These are phyloP conservation scores for Scaptodrosophila latifasciaeformis DNA, from an alignment of 2,888 invertebrate genomes.

Conservation along the genomic window DNA sequence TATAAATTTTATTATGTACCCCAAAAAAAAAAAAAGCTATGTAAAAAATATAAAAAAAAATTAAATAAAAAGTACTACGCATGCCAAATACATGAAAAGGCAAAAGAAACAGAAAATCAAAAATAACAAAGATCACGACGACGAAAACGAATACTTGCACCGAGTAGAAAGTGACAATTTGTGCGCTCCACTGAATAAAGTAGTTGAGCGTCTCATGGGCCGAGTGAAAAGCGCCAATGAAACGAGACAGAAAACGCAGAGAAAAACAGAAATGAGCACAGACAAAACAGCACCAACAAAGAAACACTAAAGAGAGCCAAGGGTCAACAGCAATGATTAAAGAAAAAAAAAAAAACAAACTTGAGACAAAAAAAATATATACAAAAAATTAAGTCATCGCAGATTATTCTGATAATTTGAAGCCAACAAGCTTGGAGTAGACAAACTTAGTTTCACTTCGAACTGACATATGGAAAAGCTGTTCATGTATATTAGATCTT, in stretches of 20 bases:
- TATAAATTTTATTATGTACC: neutral
- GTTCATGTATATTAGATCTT: too few relatives aligned
- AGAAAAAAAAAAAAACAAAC: too few relatives aligned
- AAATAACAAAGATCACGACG: conserved; percentile 10
- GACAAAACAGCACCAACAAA: neutral
- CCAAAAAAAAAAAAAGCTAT: conserved; percentile 1
- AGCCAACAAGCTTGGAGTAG: too few relatives aligned
- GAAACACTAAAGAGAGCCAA: too few relatives aligned
- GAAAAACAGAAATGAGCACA: conserved; percentile 3
- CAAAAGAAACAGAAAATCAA: too few relatives aligned
- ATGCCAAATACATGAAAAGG: neutral
- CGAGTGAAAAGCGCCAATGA: conserved; percentile 13
- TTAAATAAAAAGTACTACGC: conserved; percentile 21
- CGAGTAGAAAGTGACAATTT: conserved; percentile 51
- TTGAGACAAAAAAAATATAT: too few relatives aligned
- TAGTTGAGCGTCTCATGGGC: conserved; percentile 13
- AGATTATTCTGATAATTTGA: too few relatives aligned
- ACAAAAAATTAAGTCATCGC: too few relatives aligned
- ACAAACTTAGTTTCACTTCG: too few relatives aligned
- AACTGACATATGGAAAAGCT: too few relatives aligned
- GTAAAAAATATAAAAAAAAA: conserved; percentile 11
- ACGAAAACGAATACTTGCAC: conserved; percentile 21
- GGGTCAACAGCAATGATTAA: too few relatives aligned
- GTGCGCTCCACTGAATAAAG: conserved; percentile 35
- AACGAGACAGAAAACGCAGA: neutral